phyloP scores from a whole-genome alignment of 2,113 vertebrate genomes.

The Chitala chitala region DNA sequence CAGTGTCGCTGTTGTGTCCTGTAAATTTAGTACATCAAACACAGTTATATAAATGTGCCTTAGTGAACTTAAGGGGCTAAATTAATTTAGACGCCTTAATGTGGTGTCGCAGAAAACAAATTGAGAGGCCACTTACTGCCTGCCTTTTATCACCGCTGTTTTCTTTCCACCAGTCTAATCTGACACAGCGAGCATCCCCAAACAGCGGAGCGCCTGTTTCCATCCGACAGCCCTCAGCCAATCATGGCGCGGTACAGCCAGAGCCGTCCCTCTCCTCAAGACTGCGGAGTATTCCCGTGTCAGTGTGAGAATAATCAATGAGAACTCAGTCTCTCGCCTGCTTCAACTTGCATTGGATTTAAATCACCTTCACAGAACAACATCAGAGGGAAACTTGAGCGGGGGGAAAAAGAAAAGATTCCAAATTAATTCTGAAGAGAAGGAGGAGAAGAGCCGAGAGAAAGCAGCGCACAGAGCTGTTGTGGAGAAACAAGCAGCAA shows the following conservation, averaged over 20 bases:
- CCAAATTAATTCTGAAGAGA: conserved; percentile 22
- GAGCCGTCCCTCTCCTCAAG: conserved; percentile 24
- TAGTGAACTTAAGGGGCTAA: background rate
- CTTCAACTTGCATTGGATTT: conserved; percentile 57
- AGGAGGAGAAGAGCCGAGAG: conserved; percentile 26
- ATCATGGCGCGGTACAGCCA: conserved; percentile 39
- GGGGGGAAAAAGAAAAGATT: conserved; percentile 34
- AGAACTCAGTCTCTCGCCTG: conserved; percentile 43
- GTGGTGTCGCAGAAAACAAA: background rate
- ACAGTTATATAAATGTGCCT: background rate
- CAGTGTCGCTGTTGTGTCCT: background rate
- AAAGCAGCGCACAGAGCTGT: conserved; percentile 7
- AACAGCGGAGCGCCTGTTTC: conserved; percentile 50
- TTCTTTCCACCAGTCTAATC: conserved; percentile 32
- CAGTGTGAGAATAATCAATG: conserved; percentile 51
- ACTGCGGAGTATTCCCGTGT: conserved; percentile 49
- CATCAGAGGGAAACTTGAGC: conserved; percentile 22
- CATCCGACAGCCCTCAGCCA: conserved; percentile 43
- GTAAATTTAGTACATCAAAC: background rate
- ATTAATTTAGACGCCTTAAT: conserved; percentile 15
- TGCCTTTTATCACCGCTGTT: conserved; percentile 31
- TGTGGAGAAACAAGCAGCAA: conserved; percentile 18
- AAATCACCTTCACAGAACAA: conserved; percentile 40
- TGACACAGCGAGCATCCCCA: conserved; percentile 24
- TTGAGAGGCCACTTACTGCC: conserved; percentile 21